Base-by-base conservation (phyloP, 2,113 vertebrate species). In the Pan troglodytes region DNA sequence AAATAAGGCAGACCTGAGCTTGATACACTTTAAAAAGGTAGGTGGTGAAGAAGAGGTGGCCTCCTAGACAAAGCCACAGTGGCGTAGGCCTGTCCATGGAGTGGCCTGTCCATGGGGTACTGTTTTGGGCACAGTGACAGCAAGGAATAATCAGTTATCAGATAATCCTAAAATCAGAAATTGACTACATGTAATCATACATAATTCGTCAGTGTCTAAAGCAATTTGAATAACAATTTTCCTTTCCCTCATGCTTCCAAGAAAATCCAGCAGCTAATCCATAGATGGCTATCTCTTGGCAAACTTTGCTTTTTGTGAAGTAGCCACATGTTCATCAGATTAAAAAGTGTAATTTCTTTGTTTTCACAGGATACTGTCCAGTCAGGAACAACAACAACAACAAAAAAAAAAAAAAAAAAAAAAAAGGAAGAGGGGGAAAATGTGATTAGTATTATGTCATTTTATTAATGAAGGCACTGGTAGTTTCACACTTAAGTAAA, bases 151-250 rank as follows among this genome's bases (percentile, higher is more conserved):
- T 76, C 91, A 87, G 40, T 64, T 75, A 40, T 55, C 48, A 78
- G 48, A 78, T 72, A 32, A 59, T 55, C 30, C 76, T 83, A 61
- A 90, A 94, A 45, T 80, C 27, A 87, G 45, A 87, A 90, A 52
- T 89, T 48, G 87, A 72, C 11, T 40, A 43, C 25, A 6, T 72
- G 1, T 72, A 92, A 84, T 55, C 40, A 40, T 55, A 61, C 43
- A 6, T 27, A 76, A 75, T 59, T 76, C 52, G 35, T 75, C 85
- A 72, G 22, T 57, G 52, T 57, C 93, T 45, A 68, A 27, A 86
- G 78, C 43, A 95, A 78, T 85, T 76, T 64, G 38, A 78, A 20
- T 93, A 90, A 70, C 7, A 52, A 38, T 85, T 94, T 92, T 73
- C 52, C 82, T 96, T 72, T 72, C 76, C n/a, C 25, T 93, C 78